Evolutionary conservation across 92 coral and sea anemone genomes (phyloP).

Genomic region (Diadumene lineata): DNA sequence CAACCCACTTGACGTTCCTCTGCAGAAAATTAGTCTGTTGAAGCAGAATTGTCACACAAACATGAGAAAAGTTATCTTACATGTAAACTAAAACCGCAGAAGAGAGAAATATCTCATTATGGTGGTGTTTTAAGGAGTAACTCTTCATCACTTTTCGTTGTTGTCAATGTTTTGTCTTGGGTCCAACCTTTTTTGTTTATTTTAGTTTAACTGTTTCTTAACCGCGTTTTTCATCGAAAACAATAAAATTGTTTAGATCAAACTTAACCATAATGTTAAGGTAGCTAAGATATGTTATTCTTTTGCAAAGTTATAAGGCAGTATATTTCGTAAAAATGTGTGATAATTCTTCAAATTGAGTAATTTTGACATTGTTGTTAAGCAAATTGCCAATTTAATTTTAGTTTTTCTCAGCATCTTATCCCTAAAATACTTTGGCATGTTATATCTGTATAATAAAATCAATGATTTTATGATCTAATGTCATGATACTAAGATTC

Average conservation of each 20-base stretch:
- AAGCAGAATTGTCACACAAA: neutral
- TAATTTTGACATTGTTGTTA: conserved; percentile 5
- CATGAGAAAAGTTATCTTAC: neutral
- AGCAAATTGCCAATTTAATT: neutral
- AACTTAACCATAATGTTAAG: neutral
- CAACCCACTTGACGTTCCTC: conserved; percentile 26
- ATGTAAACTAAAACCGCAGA: neutral
- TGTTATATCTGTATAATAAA: neutral
- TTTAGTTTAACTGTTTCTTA: conserved; percentile 14
- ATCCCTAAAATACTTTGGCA: neutral
- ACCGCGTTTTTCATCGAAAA: conserved; percentile 17
- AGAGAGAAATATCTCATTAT: neutral
- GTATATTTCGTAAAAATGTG: neutral
- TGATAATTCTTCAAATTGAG: neutral
- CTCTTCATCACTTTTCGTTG: conserved; percentile 14
- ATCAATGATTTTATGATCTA: too few relatives aligned
- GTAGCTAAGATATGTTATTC: neutral
- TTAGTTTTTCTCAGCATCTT: neutral
- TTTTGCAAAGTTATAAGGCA: neutral
- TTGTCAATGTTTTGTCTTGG: conserved; percentile 15
- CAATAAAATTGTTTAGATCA: neutral
- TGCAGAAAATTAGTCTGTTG: neutral
- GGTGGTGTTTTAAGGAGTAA: conserved; percentile 1
- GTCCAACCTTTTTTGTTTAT: conserved; percentile 16
- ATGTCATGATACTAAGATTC: too few relatives aligned